phyloP scores from a whole-genome alignment of 23 tunicate genomes.

The Halocynthia aurantium region DNA sequence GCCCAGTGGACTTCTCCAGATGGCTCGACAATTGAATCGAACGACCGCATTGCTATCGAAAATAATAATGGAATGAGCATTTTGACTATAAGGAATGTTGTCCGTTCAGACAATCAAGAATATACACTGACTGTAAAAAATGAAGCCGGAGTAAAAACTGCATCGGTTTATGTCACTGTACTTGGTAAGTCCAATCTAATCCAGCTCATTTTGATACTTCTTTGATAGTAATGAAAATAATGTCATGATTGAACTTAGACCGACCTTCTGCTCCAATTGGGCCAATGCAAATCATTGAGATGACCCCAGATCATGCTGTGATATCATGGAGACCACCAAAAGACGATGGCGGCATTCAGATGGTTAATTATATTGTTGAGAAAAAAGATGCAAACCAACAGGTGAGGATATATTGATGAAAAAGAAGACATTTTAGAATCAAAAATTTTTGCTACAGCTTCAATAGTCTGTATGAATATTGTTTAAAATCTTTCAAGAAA shows the following conservation, averaged over 20 bases:
- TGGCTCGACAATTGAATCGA: slow-evolving; percentile 39
- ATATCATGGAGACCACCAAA: slow-evolving; percentile 91
- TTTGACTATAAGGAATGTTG: slow-evolving; percentile 49
- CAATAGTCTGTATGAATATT: no score
- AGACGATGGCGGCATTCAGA: slow-evolving; percentile 89
- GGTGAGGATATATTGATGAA: slow-evolving; percentile 17
- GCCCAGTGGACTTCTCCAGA: slow-evolving; percentile 60
- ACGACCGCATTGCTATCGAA: slow-evolving; percentile 45
- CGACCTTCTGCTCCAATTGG: slow-evolving; percentile 75
- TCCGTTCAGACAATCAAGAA: slow-evolving; percentile 66
- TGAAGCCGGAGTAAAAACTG: slow-evolving; percentile 72
- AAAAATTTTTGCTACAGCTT: no score
- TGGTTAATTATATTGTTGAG: slow-evolving; percentile 79
- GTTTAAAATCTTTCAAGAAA: no score
- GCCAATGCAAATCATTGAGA: slow-evolving; percentile 64
- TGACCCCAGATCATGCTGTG: slow-evolving; percentile 79
- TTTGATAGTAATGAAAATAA: no score
- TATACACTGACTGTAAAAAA: slow-evolving; percentile 78
- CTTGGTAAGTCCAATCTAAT: slow-evolving; percentile 16
- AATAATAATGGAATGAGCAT: slow-evolving; percentile 15
- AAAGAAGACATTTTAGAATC: no score
- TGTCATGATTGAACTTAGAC: slow-evolving; percentile 8
- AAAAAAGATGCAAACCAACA: slow-evolving; percentile 55
- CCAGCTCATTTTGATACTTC: no score
- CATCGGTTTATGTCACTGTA: slow-evolving; percentile 60